Evolutionary conservation across 1,140 invertebrate species (phyloP).

Genomic region (Drosophila biarmipes): DNA sequence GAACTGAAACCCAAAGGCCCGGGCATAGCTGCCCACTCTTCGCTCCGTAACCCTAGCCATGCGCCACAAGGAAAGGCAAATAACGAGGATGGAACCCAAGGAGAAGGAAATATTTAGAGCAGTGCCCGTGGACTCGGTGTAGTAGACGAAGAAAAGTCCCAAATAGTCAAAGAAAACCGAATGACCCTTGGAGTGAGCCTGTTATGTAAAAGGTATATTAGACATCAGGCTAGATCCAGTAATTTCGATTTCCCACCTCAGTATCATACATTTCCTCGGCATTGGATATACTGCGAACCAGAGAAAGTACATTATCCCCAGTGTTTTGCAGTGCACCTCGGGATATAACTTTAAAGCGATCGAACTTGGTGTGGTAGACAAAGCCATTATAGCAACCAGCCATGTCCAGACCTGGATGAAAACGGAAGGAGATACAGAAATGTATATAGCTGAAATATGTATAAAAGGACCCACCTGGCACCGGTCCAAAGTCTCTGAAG

Average conservation of each 20-base stretch:
- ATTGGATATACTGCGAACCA: slow-evolving; percentile 87
- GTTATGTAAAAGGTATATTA: not conserved
- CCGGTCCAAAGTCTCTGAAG: slow-evolving; percentile 91
- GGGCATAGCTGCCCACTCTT: slow-evolving; percentile 31
- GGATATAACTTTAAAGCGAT: slow-evolving; percentile 90
- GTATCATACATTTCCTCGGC: slow-evolving; percentile 86
- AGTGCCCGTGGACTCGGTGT: slow-evolving; percentile 86
- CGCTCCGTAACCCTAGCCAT: slow-evolving; percentile 50
- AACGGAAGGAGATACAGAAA: not conserved
- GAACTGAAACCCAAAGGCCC: slow-evolving; percentile 62
- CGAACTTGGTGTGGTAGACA: slow-evolving; percentile 95
- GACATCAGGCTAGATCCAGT: no score
- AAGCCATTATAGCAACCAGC: slow-evolving; percentile 97
- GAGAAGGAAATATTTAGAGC: slow-evolving; percentile 86
- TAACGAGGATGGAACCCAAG: slow-evolving; percentile 78
- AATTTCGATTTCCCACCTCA: slow-evolving; percentile 26
- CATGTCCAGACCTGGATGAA: slow-evolving; percentile 89
- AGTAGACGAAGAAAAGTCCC: slow-evolving; percentile 89
- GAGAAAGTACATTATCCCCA: slow-evolving; percentile 90
- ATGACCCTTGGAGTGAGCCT: slow-evolving; percentile 85
- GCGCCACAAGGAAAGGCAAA: slow-evolving; percentile 81
- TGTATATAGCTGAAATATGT: slow-evolving; percentile 70
- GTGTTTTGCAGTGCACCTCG: slow-evolving; percentile 92
- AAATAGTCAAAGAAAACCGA: slow-evolving; percentile 93
- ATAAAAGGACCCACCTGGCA: slow-evolving; percentile 85